Base-by-base conservation (phyloP, 2,797 vertebrate species). In the Pangasius mekongensis region DNA sequence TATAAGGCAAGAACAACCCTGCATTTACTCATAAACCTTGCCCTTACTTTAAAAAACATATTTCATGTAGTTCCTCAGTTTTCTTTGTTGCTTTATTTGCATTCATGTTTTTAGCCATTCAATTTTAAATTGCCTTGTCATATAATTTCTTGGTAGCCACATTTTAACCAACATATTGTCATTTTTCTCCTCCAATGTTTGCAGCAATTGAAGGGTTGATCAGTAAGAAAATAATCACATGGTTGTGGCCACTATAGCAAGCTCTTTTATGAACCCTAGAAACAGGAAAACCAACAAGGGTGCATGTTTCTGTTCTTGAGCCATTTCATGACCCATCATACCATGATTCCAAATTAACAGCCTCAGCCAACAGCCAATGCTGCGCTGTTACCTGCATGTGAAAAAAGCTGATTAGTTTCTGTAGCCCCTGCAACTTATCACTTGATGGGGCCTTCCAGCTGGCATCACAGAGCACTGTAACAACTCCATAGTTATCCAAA, bases 181-280 rank as follows among this genome's bases (percentile, higher is more conserved):
- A 91, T 93, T 80, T 93, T 88, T 93, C 90, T 89, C 92, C 88
- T 90, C 87, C 90, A 88, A 88, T 89, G 64, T 82, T 90, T 89
- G 91, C 92, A 94, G 93, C 93, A 91, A 91, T 93, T 90, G 91
- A 93, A 91, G 88, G 91, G 90, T 92, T 93, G 88, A 94, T 92
- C 92, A 92, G 93, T 94, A 94, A 94, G 92, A 87, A 67, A 89
- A 81, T 86, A 91, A 69, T 89, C 89, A 86, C 86, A 83, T 87
- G 90, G 88, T 87, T 86, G 84, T 88, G 88, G 78, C 81, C 87
- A 88, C 86, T 86, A 82, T 80, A 90, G 67, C 81, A 88, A 90
- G 71, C 71, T 77, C 78, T 89, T 85, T 87, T 76, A 85, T 62
- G 66, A 87, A 85, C 60, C 71, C 86, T 86, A 92, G 87, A 84